These are phyloP conservation scores for Blera fallax DNA, from an alignment of 2,888 invertebrate genomes.

Conservation along the genomic window DNA sequence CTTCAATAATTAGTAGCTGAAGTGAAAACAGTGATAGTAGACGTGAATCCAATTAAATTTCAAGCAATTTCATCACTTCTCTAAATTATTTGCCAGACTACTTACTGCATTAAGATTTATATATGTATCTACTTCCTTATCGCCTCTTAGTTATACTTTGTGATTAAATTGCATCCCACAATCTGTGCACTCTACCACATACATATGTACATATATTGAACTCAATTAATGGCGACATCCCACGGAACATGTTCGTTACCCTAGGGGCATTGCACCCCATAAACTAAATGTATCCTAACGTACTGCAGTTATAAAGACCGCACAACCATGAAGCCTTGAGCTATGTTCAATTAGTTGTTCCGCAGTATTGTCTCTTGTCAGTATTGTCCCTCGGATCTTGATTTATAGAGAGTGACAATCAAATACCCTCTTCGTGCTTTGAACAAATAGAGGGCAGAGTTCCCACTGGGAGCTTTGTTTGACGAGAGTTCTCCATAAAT, in stretches of 20 bases:
- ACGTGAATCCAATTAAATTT: too few species aligned
- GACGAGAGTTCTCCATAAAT: neutral
- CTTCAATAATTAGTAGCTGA: too few species aligned
- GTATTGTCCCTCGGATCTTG: neutral
- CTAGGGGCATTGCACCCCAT: neutral
- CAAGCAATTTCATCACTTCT: too few species aligned
- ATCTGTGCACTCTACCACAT: neutral
- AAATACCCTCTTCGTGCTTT: neutral
- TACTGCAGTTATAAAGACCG: neutral
- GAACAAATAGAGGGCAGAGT: neutral
- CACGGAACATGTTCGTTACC: conserved; percentile 9
- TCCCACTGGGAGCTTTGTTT: neutral
- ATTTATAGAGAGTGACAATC: neutral
- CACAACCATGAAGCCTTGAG: neutral
- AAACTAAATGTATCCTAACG: neutral
- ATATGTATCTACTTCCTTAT: neutral
- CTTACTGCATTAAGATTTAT: too few species aligned
- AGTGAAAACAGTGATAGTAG: too few species aligned
- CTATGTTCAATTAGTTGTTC: conserved; percentile 4
- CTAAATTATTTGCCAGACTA: too few species aligned
- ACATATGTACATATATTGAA: neutral
- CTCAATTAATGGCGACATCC: conserved; percentile 11
- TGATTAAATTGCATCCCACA: neutral
- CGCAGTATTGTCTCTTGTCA: neutral
- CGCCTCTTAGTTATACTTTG: neutral